Conservation (phyloP, 1,140 invertebrate species). For the Idris sp. region DNA sequence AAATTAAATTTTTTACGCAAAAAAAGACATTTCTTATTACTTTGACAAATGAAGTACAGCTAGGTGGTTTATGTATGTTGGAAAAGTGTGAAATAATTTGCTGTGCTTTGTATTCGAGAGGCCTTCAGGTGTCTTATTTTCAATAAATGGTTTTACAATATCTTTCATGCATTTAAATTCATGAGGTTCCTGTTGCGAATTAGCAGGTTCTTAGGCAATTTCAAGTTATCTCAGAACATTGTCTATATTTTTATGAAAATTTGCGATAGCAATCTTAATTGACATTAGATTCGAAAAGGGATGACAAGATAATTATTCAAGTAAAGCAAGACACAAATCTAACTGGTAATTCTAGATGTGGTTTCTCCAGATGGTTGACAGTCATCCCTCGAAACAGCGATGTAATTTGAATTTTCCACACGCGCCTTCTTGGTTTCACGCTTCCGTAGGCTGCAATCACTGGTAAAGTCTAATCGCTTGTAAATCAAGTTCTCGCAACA, state of each 20-base stretch:
- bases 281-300: constrained; percentile 26
- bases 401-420: constrained; percentile 61
- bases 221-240: too few relatives aligned
- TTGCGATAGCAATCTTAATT: constrained; percentile 1
- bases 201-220: neutral
- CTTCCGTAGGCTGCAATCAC: constrained; percentile 48
- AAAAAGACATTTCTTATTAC: too few relatives aligned
- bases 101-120: too few relatives aligned
- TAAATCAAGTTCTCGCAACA: constrained; percentile 41
- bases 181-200: too few relatives aligned
- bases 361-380: constrained; percentile 34
- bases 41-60: too few relatives aligned
- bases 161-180: too few relatives aligned
- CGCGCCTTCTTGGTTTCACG: constrained; percentile 56
- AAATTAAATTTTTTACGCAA: too few relatives aligned
- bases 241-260: neutral
- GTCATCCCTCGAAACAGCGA: constrained; percentile 47
- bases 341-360: constrained; percentile 26
- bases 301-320: constrained; percentile 28
- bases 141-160: too few relatives aligned
- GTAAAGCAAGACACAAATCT: constrained; percentile 28
- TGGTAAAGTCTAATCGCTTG: constrained; percentile 53
- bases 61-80: too few relatives aligned
- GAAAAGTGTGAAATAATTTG: too few relatives aligned
- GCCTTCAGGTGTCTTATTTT: too few relatives aligned